Base-by-base conservation (phyloP, 2,113 vertebrate genomes). In the Solea solea region DNA sequence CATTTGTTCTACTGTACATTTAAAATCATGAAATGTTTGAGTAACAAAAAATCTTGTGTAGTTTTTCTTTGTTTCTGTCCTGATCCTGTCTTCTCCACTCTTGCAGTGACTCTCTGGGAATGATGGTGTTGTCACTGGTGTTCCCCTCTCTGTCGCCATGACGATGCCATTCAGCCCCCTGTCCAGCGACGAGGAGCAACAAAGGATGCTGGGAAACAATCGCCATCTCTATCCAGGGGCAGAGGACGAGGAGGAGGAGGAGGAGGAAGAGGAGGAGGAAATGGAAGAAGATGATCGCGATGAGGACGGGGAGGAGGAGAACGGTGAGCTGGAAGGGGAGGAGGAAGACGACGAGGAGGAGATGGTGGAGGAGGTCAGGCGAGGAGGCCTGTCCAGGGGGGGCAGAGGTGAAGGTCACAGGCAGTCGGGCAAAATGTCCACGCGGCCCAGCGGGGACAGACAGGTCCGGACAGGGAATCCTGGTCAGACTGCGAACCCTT, bases 91-190 rank as follows among this genome's bases (percentile, higher is more conserved):
- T 48, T 74, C 49, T 78, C 39, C 69, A 62, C 50, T 52, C 65
- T 51, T 56, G 11, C 81, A 94, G 93, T 86, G 91, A 78, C 76
- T 92, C 83, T 86, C 78, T 83, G 69, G 85, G 86, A 88, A 93
- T 89, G 92, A 94, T 93, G 94, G 83, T 56, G 83, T 91, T 92
- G 93, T 91, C 91, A 85, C 90, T 90, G 89, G 86, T 89, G 91
- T 90, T 74, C 69, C 87, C 90, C 81, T 90, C 93, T 82, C 84
- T 93, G 93, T 95, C 92, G 90, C 94, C 94, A 95, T 95, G 94
- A 97, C 92, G 54, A 97, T 96, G 96, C 95, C 96, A 80, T 94
- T 95, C 91, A 96, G 95, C 93, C 95, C 95, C 86, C 94, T 94
- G 88, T 95, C 96, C 85, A 96, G 96, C 82, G 95, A 96, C 94